Base-by-base conservation (phyloP, 2,113 vertebrate genomes). In the Megaleporinus macrocephalus region DNA sequence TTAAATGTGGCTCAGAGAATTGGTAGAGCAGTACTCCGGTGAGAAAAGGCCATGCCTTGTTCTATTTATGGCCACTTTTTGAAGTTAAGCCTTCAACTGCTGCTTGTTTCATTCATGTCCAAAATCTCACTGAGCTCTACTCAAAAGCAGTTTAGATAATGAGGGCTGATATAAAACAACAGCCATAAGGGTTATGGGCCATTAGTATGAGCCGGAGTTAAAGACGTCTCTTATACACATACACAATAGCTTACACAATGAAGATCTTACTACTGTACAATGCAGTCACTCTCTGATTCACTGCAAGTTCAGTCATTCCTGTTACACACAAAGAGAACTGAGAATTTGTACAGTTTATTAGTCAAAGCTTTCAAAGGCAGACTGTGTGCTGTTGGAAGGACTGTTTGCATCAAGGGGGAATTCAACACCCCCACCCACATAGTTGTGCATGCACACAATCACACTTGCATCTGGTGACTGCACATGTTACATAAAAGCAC, bases 161-260 rank as follows among this genome's bases (percentile, higher is more conserved):
- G 69, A 78, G 74, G 26, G 55, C 83, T 85, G 78, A 81, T 73
- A 76, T 82, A 22, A 76, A 82, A 82, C 80, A 66, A 82, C 73
- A 53, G 51, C 41, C 68, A 55, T 20, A 27, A 59, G 41, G 12
- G 61, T 66, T 73, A 29, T 44, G 66, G 51, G 27, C 26, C 83
- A 78, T 81, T 85, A 77, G 49, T 68, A 9, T 49, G n/a, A 3
- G 5, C n/a, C 29, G 63, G 62, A 61, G 44, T 53, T 36, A 14
- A 22, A 68, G 62, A 55, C 36, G 76, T 66, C 62, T 66, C 51
- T 78, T 29, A 30, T 14, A 57, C 69, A 63, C 57, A n/a, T 57
- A 33, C 26, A 33, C 73, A 41, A 27, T 22, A 51, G 26, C 73
- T 26, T 30, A 41, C 73, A 61, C 29, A 24, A 4, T 20, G 6